phyloP scores from a whole-genome alignment of 2,113 vertebrate species.

The Poeciliopsis prolifica region DNA sequence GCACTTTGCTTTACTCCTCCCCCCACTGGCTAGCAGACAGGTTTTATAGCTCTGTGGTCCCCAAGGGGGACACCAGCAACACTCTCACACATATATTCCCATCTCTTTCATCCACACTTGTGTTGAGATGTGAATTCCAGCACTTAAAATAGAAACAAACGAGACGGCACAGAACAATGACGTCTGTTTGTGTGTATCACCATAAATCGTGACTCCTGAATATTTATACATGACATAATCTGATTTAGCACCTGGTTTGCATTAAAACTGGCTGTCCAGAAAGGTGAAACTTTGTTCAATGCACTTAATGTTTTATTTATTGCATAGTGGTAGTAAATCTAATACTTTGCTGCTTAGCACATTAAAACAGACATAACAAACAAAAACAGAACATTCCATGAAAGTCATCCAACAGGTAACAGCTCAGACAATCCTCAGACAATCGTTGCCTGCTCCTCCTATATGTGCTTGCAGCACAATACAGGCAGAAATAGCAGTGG shows the following conservation, averaged over 20 bases:
- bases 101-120: constrained; percentile 29
- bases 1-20: constrained; percentile 74
- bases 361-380: constrained; percentile 3
- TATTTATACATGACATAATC: constrained; percentile 47
- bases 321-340: constrained; percentile 55
- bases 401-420: constrained; percentile 41
- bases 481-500: constrained; percentile 50
- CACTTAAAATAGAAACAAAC: constrained; percentile 22
- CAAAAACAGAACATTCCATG: constrained; percentile 4
- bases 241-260: constrained; percentile 47
- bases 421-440: constrained; percentile 51
- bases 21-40: constrained; percentile 68
- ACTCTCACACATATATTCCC: constrained; percentile 30
- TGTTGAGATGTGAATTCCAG: constrained; percentile 48
- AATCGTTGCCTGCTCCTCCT: constrained; percentile 49
- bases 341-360: constrained; percentile 45
- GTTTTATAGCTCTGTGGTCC: constrained; percentile 66
- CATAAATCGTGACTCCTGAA: constrained; percentile 50
- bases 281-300: constrained; percentile 33
- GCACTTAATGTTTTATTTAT: constrained; percentile 12
- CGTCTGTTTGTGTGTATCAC: neutral
- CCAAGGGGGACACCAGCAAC: constrained; percentile 42
- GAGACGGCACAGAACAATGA: neutral
- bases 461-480: constrained; percentile 37
- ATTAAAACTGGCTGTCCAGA: constrained; percentile 34